A percentile compares a stretch with the other conserved stretches of the same genome.
Conservation (phyloP, 2,888 invertebrate species). For the Lysandra bellargus region DNA sequence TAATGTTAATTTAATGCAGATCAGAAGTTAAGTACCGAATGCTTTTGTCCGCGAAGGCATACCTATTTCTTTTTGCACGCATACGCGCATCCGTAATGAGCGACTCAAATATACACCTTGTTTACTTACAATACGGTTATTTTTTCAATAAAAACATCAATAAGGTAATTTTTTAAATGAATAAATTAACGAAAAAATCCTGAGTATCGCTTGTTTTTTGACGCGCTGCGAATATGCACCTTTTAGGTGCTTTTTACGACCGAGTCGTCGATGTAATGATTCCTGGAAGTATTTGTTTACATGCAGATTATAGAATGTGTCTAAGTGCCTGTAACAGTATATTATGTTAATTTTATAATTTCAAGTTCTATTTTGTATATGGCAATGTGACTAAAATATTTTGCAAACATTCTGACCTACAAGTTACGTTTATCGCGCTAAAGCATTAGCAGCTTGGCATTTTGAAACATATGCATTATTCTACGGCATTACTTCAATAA, state of each 20-base stretch:
- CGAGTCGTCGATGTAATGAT: constrained; percentile 7
- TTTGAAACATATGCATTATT: neutral
- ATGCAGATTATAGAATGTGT: constrained; percentile 20
- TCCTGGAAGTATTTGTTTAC: constrained; percentile 16
- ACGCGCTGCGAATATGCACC: neutral
- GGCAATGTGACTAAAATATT: neutral
- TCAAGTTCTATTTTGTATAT: constrained; percentile 1
- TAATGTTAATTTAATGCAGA: constrained; percentile 41
- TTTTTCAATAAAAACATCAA: neutral
- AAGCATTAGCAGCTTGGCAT: neutral
- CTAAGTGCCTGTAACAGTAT: constrained; percentile 14
- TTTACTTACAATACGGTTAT: neutral
- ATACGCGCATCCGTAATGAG: constrained; percentile 35
- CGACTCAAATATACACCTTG: neutral
- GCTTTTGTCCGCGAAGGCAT: constrained; percentile 32
- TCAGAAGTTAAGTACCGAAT: constrained; percentile 36
- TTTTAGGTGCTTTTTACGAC: constrained; percentile 25
- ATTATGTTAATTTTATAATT: neutral
- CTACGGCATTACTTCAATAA: no score
- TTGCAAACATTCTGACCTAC: neutral
- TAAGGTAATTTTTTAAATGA: constrained; percentile 28
- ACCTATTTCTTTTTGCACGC: constrained; percentile 37
- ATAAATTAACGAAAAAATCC: constrained; percentile 34
- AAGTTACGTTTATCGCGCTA: neutral
- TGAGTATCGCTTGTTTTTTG: constrained; percentile 14